phyloP scores from a whole-genome alignment of 1,140 invertebrate species.

The Acromyrmex echinatior region DNA sequence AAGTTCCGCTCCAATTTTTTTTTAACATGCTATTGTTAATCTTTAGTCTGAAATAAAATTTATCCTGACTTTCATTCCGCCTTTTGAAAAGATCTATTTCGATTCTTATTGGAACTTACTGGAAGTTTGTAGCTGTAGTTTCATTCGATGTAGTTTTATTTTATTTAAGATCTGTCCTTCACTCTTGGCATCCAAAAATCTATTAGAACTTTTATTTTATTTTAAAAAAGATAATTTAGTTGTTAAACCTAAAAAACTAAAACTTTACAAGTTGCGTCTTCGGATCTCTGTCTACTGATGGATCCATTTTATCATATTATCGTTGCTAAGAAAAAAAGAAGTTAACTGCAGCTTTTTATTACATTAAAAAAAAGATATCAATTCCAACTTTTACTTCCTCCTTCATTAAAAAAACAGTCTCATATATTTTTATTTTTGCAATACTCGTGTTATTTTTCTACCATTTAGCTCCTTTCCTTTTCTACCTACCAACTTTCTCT shows the following conservation, averaged over 20 bases:
- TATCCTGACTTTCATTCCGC: neutral
- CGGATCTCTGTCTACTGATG: neutral
- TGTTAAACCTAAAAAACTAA: neutral
- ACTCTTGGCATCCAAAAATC: neutral
- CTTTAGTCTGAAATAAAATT: conserved; percentile 10
- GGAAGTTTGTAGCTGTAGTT: neutral
- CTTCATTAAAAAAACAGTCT: neutral
- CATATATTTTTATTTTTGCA: neutral
- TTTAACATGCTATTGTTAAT: neutral
- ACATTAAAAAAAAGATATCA: neutral
- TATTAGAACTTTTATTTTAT: neutral
- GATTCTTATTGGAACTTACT: neutral
- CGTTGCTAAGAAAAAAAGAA: neutral
- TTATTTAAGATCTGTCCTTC: neutral
- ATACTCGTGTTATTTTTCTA: conserved; percentile 25
- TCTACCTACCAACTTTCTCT: conserved; percentile 20
- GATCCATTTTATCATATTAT: neutral
- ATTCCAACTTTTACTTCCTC: neutral
- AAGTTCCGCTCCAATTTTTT: neutral
- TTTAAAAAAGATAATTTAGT: neutral
- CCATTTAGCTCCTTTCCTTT: conserved; percentile 2
- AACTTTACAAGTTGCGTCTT: neutral
- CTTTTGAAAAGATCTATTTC: neutral
- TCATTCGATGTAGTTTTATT: conserved; percentile 5
- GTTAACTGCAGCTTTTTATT: conserved; percentile 4